A percentile compares a stretch with the other conserved stretches of the same genome.
phyloP scores from a whole-genome alignment of 2,113 vertebrate species.

The Equus przewalskii region DNA sequence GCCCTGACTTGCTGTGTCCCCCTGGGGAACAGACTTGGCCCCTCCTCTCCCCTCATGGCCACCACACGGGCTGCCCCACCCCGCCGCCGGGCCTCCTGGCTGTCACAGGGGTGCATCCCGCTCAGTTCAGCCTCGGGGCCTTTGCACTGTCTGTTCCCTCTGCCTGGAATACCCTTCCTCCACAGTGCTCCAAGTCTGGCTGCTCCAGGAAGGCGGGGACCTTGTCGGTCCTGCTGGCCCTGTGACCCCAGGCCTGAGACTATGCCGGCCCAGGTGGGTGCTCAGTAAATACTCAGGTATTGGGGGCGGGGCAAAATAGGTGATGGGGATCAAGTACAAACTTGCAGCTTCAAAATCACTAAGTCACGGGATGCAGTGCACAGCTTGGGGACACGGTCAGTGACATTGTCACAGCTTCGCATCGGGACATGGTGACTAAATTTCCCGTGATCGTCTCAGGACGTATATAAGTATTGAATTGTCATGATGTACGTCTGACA shows the following conservation, averaged over 20 bases:
- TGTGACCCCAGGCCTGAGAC: not conserved
- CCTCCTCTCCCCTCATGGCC: not conserved
- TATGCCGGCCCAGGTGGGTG: not conserved
- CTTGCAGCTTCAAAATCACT: no score
- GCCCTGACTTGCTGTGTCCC: not conserved
- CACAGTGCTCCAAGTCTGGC: not conserved
- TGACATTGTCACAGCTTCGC: no score
- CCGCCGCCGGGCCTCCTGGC: rapidly evolving
- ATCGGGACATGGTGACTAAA: no score
- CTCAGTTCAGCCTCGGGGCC: not conserved
- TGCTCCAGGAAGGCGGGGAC: not conserved
- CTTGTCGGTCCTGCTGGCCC: not conserved
- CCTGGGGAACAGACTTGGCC: not conserved
- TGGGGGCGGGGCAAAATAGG: no score
- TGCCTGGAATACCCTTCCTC: not conserved
- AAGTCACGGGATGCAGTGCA: no score
- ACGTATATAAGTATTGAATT: no score
- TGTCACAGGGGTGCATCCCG: no score
- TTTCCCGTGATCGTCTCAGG: no score
- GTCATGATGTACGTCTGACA: no score
- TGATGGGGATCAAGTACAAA: no score
- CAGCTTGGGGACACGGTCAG: no score
- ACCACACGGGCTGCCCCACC: not conserved
- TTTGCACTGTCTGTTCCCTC: not conserved
- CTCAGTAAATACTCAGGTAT: not conserved